Percentiles rank a stretch among this genome's conserved stretches.
Conservation (phyloP, 1,140 invertebrate species). For the Zelostemma sp. region DNA sequence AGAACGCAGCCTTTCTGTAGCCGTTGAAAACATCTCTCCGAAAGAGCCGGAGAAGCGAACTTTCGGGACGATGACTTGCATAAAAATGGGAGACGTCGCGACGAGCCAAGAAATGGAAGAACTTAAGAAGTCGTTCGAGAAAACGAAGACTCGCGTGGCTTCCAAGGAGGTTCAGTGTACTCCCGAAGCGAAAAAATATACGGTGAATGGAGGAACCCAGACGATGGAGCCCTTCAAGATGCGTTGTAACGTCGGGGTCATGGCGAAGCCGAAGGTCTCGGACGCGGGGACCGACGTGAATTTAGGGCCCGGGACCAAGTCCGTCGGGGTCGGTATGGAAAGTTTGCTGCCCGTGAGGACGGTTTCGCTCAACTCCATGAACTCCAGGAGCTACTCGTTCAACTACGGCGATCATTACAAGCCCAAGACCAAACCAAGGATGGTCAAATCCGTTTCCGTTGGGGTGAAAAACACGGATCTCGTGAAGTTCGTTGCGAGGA, state of each 20-base stretch:
- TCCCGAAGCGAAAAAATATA: slow-evolving; percentile 38
- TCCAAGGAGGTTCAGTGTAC: slow-evolving; percentile 28
- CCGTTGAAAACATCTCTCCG: slow-evolving; percentile 47
- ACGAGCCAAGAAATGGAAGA: slow-evolving; percentile 52
- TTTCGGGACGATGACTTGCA: slow-evolving; percentile 42
- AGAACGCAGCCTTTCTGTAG: slow-evolving; percentile 26
- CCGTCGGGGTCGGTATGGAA: slow-evolving; percentile 57
- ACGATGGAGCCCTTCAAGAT: slow-evolving; percentile 56
- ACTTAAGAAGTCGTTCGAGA: slow-evolving; percentile 44
- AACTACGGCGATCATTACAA: slow-evolving; percentile 59
- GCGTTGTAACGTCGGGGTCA: slow-evolving; percentile 61
- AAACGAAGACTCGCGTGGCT: slow-evolving; percentile 16
- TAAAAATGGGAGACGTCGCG: slow-evolving; percentile 53
- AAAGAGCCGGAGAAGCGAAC: slow-evolving; percentile 33
- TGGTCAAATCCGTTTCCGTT: slow-evolving; percentile 52
- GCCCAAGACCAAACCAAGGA: slow-evolving; percentile 36
- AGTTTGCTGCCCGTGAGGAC: slow-evolving; percentile 30
- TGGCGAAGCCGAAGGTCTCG: slow-evolving; percentile 58
- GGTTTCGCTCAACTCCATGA: slow-evolving; percentile 59
- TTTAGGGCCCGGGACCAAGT: slow-evolving; percentile 49
- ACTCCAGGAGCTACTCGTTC: slow-evolving; percentile 59
- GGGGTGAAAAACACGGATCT: slow-evolving; percentile 52
- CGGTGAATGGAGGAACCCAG: slow-evolving; percentile 61
- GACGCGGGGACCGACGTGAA: slow-evolving; percentile 58
- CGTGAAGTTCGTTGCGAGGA: slow-evolving; percentile 45